A percentile compares a stretch with the other conserved stretches of the same genome.
Conservation (phyloP, 2,888 invertebrate genomes). For the Spodoptera picta region DNA sequence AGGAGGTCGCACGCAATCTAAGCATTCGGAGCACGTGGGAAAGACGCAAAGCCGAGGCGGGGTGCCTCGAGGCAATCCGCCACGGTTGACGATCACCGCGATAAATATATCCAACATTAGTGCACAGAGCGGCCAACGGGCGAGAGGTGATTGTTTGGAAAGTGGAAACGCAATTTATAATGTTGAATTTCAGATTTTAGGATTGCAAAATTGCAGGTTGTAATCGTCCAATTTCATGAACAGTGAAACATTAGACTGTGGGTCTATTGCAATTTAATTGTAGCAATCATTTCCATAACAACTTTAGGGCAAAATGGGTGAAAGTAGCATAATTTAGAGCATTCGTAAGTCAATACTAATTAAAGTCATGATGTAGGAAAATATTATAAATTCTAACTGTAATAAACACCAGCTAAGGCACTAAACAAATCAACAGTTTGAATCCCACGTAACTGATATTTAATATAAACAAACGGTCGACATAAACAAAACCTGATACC, state of each 20-base stretch:
- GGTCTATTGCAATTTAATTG: conserved; percentile 9
- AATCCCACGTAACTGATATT: conserved; percentile 57
- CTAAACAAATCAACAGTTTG: conserved; percentile 52
- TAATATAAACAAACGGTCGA: conserved; percentile 52
- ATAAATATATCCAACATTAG: conserved; percentile 86
- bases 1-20: conserved; percentile 86
- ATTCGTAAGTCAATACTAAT: conserved; percentile 22
- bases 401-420: conserved; percentile 41
- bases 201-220: conserved; percentile 5
- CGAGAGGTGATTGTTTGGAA: conserved; percentile 58
- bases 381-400: conserved; percentile 36
- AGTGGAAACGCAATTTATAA: conserved; percentile 38
- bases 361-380: conserved; percentile 30
- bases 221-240: conserved; percentile 3
- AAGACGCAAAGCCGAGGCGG: conserved; percentile 79
- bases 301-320: no score
- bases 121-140: conserved; percentile 76
- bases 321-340: no score
- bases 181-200: conserved; percentile 15
- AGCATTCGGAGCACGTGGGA: conserved; percentile 88
- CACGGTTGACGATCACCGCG: conserved; percentile 86
- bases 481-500: conserved; percentile 59
- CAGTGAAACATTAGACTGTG: conserved; percentile 4
- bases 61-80: conserved; percentile 80
- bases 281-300: no score